A percentile compares a stretch with the other conserved stretches of the same genome.
Evolutionary conservation across 2,797 vertebrate species (phyloP).

Genomic region (Ctenopoma kingsleyae): DNA sequence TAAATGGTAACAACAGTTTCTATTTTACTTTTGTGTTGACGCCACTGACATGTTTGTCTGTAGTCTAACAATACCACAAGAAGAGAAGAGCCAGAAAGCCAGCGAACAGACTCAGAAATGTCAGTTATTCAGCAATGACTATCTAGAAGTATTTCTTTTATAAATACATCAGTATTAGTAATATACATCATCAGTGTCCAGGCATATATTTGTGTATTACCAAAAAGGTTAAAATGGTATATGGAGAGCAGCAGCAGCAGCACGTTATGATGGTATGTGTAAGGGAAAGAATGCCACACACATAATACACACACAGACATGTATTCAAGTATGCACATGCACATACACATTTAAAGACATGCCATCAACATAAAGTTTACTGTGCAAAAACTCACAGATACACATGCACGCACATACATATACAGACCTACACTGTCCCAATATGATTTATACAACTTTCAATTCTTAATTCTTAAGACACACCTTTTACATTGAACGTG

Average conservation of each 20-base stretch:
- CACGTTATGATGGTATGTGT: too few relatives aligned
- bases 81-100: not conserved
- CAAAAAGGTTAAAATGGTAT: not conserved
- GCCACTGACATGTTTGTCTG: too few relatives aligned
- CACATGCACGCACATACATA: not conserved
- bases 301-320: not conserved
- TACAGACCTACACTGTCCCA: not conserved
- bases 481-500: constrained; percentile 12
- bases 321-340: not conserved
- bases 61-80: not conserved
- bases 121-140: not conserved
- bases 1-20: not conserved
- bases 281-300: too few relatives aligned
- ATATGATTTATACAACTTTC: constrained; percentile 14
- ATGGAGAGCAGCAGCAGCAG: not conserved
- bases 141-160: too few relatives aligned
- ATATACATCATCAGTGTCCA: too few relatives aligned
- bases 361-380: not conserved
- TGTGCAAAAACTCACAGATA: constrained; percentile 3
- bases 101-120: not conserved
- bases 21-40: too few relatives aligned
- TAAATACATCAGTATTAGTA: too few relatives aligned
- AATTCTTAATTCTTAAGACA: constrained; percentile 6
- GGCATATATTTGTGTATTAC: too few relatives aligned
- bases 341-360: not conserved